Conservation (phyloP, 2,888 invertebrate species). For the Pseudanteris insignis region DNA sequence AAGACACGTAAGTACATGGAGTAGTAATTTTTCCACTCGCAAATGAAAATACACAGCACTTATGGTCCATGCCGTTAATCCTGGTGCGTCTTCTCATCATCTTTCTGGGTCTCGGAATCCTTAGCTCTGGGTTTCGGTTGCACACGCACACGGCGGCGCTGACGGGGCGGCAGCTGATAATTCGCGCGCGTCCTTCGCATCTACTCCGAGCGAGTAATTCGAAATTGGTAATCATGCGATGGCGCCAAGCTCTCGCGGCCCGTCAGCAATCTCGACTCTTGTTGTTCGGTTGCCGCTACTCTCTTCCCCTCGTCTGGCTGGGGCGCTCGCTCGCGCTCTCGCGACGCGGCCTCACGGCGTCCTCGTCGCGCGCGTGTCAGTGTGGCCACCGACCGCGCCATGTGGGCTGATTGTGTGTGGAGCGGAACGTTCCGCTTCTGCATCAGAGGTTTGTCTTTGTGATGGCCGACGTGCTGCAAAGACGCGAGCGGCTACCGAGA, state of each 20-base stretch:
- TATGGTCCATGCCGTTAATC: slow-evolving; percentile 29
- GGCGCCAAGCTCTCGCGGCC: slow-evolving; percentile 65
- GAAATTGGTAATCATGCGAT: slow-evolving; percentile 67
- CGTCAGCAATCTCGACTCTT: slow-evolving; percentile 65
- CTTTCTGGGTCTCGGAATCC: slow-evolving; percentile 38
- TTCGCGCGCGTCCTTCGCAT: slow-evolving; percentile 54
- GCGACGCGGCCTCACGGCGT: slow-evolving; percentile 33
- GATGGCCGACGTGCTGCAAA: slow-evolving; percentile 61
- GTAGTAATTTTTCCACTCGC: slow-evolving; percentile 39
- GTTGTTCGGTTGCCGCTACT: slow-evolving; percentile 55
- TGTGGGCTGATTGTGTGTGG: slow-evolving; percentile 60
- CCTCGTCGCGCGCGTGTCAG: slow-evolving; percentile 44
- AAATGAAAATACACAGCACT: slow-evolving; percentile 45
- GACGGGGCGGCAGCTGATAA: slow-evolving; percentile 53
- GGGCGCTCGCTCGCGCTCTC: slow-evolving; percentile 14
- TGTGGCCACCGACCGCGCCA: slow-evolving; percentile 46
- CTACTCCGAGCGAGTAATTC: slow-evolving; percentile 59
- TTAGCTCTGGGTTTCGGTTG: slow-evolving; percentile 38
- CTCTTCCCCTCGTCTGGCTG: slow-evolving; percentile 36
- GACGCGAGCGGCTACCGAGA: slow-evolving; percentile 62
- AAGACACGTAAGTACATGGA: background rate
- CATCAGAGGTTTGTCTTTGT: slow-evolving; percentile 64
- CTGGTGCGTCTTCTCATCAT: slow-evolving; percentile 35
- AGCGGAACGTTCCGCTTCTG: slow-evolving; percentile 58
- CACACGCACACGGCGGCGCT: slow-evolving; percentile 42